Base-by-base conservation (phyloP, 2,797 vertebrate species). In the Triplophysa yarkandensis region DNA sequence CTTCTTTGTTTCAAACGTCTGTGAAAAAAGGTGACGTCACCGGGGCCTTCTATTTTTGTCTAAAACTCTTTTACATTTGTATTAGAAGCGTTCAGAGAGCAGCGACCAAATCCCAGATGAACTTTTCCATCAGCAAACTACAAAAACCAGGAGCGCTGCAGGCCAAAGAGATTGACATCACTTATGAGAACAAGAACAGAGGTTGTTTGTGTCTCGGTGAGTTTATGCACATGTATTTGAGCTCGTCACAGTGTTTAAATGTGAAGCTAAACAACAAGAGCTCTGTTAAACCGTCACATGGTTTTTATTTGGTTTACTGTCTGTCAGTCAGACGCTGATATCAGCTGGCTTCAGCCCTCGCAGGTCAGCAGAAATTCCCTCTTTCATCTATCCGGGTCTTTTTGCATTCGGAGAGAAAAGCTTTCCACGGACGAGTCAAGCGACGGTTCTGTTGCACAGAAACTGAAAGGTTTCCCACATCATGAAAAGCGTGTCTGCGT, bases 281-380 rank as follows among this genome's bases (percentile, higher is more conserved):
- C 41, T 74, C 62, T 57, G 44, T 74, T 66, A 50, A 66, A 17
- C 50, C 62, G 61, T 67, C 55, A 34, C 28, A 67, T 66, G 44
- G 34, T 66, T 19, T n/a, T 17, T 11, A 58, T 60, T 54, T 60
- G 28, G 50, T 57, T 23, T 23, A 55, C 44, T 48, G 23, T 41
- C 69, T 50, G 16, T 34, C 70, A 41, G 39, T 74, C 50, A 78
- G 66, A 71, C 85, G 84, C 80, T 87, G 83, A 84, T 80, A 86
- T 88, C 85, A 88, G 85, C 83, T 83, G 74, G 80, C 70, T 80
- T 77, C 21, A 73, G 61, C 67, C 55, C 69, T 72, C 80, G 77
- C 60, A 60, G 71, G 76, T 88, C 84, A 88, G 81, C 83, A 82
- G 62, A 85, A 83, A 62, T 2, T 36, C 71, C 32, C 74, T 77